A percentile compares a stretch with the other conserved stretches of the same genome.
Evolutionary conservation across 1,140 invertebrate species (phyloP).

Genomic region (Mya arenaria): DNA sequence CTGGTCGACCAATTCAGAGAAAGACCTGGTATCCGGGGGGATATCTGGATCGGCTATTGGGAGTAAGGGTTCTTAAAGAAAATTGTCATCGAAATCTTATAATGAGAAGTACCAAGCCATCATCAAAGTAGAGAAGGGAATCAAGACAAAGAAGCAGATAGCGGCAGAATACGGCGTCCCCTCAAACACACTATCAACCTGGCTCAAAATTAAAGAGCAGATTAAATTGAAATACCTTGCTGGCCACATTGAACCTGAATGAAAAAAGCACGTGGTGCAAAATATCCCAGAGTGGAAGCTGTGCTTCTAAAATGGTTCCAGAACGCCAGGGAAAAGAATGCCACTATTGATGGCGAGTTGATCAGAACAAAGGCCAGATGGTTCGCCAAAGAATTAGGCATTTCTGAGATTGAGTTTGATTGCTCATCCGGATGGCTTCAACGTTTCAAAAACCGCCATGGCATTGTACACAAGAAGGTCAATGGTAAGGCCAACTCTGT

Average conservation of each 20-base stretch:
- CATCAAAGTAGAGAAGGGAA: neutral
- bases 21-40: neutral
- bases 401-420: neutral
- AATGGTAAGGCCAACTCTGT: slow-evolving; percentile 12
- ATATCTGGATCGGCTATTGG: neutral
- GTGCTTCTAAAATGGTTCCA: slow-evolving; percentile 18
- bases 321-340: slow-evolving; percentile 3
- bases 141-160: neutral
- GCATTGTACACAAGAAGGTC: slow-evolving; percentile 13
- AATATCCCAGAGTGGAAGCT: slow-evolving; percentile 10
- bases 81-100: neutral
- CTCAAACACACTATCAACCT: neutral
- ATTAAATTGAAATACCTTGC: neutral
- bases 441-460: slow-evolving; percentile 8
- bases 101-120: neutral
- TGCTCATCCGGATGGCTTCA: slow-evolving; percentile 34
- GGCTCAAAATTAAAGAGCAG: neutral
- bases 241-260: neutral
- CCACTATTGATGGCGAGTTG: neutral
- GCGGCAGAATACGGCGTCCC: neutral
- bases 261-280: slow-evolving; percentile 1
- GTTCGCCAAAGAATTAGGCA: neutral
- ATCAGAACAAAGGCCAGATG: neutral
- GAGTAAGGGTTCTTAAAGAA: neutral
- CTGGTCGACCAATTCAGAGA: neutral